These are phyloP conservation scores for Pseudomyrmex pallidus DNA, from an alignment of 1,140 invertebrate genomes.

Conservation along the genomic window DNA sequence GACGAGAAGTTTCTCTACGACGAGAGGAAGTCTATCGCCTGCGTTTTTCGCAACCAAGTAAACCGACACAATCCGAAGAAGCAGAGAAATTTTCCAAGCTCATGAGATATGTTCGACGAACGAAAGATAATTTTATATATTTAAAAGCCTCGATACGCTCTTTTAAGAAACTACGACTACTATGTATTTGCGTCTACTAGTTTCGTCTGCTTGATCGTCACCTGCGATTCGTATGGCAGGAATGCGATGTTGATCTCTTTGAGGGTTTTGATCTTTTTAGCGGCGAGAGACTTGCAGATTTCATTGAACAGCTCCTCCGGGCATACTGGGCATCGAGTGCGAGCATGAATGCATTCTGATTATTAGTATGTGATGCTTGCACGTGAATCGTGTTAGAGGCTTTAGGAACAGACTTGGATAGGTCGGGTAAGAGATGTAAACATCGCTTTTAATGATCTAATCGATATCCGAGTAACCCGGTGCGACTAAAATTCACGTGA, in stretches of 20 bases:
- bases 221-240: slow-evolving; percentile 99
- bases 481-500: slow-evolving; percentile 36
- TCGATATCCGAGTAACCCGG: slow-evolving; percentile 19
- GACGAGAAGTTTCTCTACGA: slow-evolving; percentile 19
- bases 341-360: slow-evolving; percentile 82
- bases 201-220: slow-evolving; percentile 82
- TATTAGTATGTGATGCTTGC: slow-evolving; percentile 79
- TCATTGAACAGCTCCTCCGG: slow-evolving; percentile 97
- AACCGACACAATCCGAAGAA: slow-evolving; percentile 26
- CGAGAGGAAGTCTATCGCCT: slow-evolving; percentile 63
- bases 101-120: slow-evolving; percentile 39
- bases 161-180: slow-evolving; percentile 29
- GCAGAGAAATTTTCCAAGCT: slow-evolving; percentile 52
- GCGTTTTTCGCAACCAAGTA: slow-evolving; percentile 42
- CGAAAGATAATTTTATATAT: slow-evolving; percentile 19
- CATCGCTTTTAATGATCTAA: slow-evolving; percentile 9
- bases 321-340: slow-evolving; percentile 88
- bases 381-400: slow-evolving; percentile 64
- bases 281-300: slow-evolving; percentile 97
- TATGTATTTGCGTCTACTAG: slow-evolving; percentile 49
- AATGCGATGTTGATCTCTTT: slow-evolving; percentile 99
- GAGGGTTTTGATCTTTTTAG: slow-evolving; percentile 98
- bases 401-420: slow-evolving; percentile 5
- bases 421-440: slow-evolving; percentile 17
- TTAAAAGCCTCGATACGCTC: not conserved